A percentile compares a stretch with the other conserved stretches of the same genome.
These are phyloP conservation scores for Pseudomyrmex pallidus DNA, from an alignment of 1,140 invertebrate species.

Conservation along the genomic window DNA sequence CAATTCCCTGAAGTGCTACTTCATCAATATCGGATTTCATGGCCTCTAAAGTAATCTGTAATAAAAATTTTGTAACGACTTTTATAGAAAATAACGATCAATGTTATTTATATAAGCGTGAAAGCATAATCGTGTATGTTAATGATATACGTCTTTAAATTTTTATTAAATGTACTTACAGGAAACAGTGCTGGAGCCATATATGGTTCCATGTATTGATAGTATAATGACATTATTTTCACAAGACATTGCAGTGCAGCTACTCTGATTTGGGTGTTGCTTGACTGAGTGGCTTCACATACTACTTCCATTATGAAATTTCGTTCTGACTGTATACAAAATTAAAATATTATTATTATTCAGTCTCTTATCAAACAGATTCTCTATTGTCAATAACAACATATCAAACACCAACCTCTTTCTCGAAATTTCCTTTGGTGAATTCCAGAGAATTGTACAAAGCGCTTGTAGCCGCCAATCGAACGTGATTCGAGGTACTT, in stretches of 20 bases:
- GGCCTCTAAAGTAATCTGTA: constrained; percentile 97
- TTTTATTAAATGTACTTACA: constrained; percentile 84
- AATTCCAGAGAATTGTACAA: constrained; percentile 99
- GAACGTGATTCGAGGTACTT: constrained; percentile 93
- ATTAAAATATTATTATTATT: background rate
- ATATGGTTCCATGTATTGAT: constrained; percentile 99
- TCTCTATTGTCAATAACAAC: background rate
- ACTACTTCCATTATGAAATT: constrained; percentile 99
- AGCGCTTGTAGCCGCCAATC: constrained; percentile 98
- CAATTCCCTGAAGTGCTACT: constrained; percentile 98
- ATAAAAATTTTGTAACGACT: constrained; percentile 3
- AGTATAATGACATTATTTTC: constrained; percentile 99
- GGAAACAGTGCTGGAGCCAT: constrained; percentile 99
- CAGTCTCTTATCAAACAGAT: background rate
- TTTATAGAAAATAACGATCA: background rate
- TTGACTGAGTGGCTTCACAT: constrained; percentile 95
- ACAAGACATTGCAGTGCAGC: constrained; percentile 99
- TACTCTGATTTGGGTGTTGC: constrained; percentile 95
- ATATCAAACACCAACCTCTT: constrained; percentile 88
- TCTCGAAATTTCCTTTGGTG: constrained; percentile 99
- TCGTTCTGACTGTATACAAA: constrained; percentile 90
- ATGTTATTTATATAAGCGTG: no score
- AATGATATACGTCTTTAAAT: background rate
- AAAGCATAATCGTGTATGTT: background rate
- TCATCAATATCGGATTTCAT: constrained; percentile 99